A percentile compares a stretch with the other conserved stretches of the same genome.
phyloP scores from a whole-genome alignment of 2,113 vertebrate genomes.

The Hemicordylus capensis region DNA sequence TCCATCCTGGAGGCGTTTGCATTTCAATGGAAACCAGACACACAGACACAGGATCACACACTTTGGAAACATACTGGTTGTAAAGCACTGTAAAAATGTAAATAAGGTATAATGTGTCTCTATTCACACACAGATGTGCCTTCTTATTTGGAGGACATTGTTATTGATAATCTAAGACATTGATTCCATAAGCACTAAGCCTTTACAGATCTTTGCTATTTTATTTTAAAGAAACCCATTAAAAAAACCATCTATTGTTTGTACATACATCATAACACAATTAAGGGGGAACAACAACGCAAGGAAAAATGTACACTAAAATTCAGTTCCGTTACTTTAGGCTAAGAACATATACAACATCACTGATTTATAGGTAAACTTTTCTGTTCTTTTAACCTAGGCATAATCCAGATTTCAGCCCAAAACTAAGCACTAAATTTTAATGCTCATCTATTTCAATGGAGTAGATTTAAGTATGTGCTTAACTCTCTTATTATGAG shows the following conservation, averaged over 20 bases:
- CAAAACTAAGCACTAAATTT: neutral
- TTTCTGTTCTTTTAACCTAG: neutral
- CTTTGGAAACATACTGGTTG: conserved; percentile 12
- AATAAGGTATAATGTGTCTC: neutral
- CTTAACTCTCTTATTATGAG: neutral
- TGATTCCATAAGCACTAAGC: neutral
- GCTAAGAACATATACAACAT: neutral
- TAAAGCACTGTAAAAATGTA: conserved; percentile 13
- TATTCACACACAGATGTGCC: neutral
- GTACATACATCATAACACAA: neutral
- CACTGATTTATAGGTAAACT: neutral
- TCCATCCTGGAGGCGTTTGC: neutral
- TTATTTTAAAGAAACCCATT: neutral
- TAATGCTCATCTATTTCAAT: neutral
- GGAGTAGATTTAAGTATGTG: neutral
- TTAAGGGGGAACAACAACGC: neutral
- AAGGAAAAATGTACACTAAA: neutral
- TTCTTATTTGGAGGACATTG: neutral
- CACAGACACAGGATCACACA: neutral
- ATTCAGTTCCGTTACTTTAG: neutral
- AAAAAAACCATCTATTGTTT: neutral
- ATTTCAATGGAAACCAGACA: conserved; percentile 1
- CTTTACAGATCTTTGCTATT: neutral
- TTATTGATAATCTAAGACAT: neutral
- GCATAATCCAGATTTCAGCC: neutral